Evolutionary conservation across 2,888 invertebrate genomes (phyloP), one percentile per base, ranked within the genome.

Genomic region (Pammene fasciana): DNA sequence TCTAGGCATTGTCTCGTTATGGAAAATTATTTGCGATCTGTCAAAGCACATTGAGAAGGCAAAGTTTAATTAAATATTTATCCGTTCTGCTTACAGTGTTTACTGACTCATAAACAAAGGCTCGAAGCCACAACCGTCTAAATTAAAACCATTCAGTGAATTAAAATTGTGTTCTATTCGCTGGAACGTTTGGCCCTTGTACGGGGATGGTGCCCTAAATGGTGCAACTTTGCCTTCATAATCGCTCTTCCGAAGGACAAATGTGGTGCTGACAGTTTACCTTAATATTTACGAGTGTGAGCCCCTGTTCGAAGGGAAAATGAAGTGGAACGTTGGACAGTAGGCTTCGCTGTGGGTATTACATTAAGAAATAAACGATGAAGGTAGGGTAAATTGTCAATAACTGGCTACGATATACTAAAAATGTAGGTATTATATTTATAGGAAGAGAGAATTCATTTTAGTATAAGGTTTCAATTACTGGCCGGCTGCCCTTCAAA

Each of bases 221-320:
- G 82, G 80, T 76, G 74, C 75, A 82, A 84, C 79, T 85, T 81
- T 80, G 79, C 83, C 79, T 82, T 79, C 81, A 78, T 87, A 86
- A 87, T 86, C 85, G 81, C 83, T 84, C 78, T 80, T 76, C 75
- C 72, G 75, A 80, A 80, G 80, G 80, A 80, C 82, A 81, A 83
- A 84, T 79, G 78, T 75, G 75, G 68, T 78, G 76, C 74, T 74
- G 75, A 79, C 79, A 74, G 79, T 80, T 76, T 74, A 66, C 77
- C 74, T 76, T 80, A 79, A 82, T 83, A 84, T 86, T 86, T 85
- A 86, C 78, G 82, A 80, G 77, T 76, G 72, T 71, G 67, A 70
- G 66, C 55, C 60, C 54, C 50, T 67, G 57, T 67, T 68, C 10
- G 56, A 57, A 57, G 43, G 60, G 65, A 60, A 43, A 68, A 56